Conservation (phyloP, 1,140 invertebrate genomes). For the Cydia pomonella region DNA sequence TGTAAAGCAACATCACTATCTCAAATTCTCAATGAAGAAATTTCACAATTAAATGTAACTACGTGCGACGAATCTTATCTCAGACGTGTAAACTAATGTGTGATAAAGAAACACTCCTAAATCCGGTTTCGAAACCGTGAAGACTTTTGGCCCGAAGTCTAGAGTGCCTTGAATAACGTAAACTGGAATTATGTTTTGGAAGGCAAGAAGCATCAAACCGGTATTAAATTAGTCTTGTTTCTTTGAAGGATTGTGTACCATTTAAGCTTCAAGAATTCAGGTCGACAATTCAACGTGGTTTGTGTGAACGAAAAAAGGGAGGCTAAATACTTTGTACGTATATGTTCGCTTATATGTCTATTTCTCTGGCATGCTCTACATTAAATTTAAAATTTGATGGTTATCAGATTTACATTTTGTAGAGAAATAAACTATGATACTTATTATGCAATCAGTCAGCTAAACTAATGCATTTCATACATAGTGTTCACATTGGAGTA, state of each 20-base stretch:
- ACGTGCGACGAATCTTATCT: conserved; percentile 29
- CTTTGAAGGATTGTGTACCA: neutral
- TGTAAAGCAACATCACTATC: neutral
- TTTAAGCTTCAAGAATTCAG: conserved; percentile 7
- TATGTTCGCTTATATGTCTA: too few relatives aligned
- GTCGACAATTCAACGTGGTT: neutral
- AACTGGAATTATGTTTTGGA: conserved; percentile 2
- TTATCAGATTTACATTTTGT: too few relatives aligned
- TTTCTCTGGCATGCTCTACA: too few relatives aligned
- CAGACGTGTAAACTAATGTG: neutral
- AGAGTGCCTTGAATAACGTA: neutral
- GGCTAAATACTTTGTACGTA: too few relatives aligned
- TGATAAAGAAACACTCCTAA: conserved; percentile 27
- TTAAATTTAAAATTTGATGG: too few relatives aligned
- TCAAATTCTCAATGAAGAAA: too few relatives aligned
- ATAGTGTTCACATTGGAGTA: too few relatives aligned
- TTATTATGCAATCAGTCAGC: too few relatives aligned
- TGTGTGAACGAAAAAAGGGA: too few relatives aligned
- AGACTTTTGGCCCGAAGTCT: neutral
- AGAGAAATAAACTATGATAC: too few relatives aligned
- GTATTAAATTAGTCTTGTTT: conserved; percentile 13
- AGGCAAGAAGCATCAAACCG: neutral
- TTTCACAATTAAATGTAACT: conserved; percentile 1
- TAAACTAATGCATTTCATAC: too few relatives aligned
- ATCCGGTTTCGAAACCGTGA: conserved; percentile 21